A percentile compares a stretch with the other conserved stretches of the same genome.
These are phyloP conservation scores for Lithophane semibrunnea DNA, from an alignment of 2,888 invertebrate species.

Conservation along the genomic window DNA sequence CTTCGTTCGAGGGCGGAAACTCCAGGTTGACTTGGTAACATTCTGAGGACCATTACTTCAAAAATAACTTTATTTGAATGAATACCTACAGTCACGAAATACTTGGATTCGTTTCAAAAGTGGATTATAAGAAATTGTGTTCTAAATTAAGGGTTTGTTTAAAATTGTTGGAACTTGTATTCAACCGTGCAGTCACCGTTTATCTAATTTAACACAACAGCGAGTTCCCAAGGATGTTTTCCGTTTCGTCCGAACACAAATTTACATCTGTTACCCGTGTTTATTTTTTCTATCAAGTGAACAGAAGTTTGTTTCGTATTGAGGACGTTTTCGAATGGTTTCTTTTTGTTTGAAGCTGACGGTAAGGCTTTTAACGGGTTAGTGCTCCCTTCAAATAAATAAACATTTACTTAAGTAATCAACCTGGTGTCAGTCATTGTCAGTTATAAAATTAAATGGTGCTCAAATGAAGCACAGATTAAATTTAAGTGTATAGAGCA, in stretches of 20 bases:
- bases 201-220: constrained; percentile 50
- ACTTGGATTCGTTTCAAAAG: constrained; percentile 38
- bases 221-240: constrained; percentile 45
- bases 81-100: constrained; percentile 26
- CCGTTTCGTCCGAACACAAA: constrained; percentile 43
- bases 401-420: neutral
- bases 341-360: constrained; percentile 6
- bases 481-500: neutral
- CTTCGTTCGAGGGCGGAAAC: constrained; percentile 42
- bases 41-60: constrained; percentile 30
- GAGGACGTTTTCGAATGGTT: neutral
- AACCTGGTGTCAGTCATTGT: neutral
- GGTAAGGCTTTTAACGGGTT: neutral
- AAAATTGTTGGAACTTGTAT: constrained; percentile 24
- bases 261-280: constrained; percentile 49
- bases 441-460: neutral
- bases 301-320: constrained; percentile 13
- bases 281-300: constrained; percentile 45
- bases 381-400: constrained; percentile 3
- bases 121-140: constrained; percentile 33
- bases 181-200: constrained; percentile 33
- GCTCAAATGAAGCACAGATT: neutral
- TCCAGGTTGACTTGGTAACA: constrained; percentile 53
- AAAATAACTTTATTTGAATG: constrained; percentile 53
- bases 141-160: constrained; percentile 32